Evolutionary conservation across 2,888 invertebrate genomes (phyloP).

Genomic region (Eumacrocentrus americanus): DNA sequence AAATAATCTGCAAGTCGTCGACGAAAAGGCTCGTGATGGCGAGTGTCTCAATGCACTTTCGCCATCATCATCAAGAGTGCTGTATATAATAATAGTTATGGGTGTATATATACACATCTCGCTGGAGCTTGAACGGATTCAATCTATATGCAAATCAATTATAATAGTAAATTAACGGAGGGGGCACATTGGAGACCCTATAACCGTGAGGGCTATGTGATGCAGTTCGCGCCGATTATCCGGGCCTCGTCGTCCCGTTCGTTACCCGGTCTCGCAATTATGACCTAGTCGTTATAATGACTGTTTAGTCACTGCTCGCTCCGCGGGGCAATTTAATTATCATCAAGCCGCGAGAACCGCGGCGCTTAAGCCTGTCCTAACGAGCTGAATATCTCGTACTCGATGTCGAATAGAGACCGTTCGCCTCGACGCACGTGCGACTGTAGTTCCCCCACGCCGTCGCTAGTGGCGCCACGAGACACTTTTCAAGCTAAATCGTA

Average conservation of each 20-base stretch:
- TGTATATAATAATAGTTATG: no score
- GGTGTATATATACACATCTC: constrained; percentile 18
- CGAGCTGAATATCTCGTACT: constrained; percentile 41
- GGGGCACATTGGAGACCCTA: background rate
- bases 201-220: constrained; percentile 2
- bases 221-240: constrained; percentile 46
- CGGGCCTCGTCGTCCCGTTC: constrained; percentile 42
- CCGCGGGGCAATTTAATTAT: constrained; percentile 55
- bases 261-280: constrained; percentile 53
- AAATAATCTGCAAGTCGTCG: no score
- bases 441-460: no score
- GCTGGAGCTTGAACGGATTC: constrained; percentile 52
- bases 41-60: no score
- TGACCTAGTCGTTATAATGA: constrained; percentile 55
- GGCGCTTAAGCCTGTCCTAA: constrained; percentile 32
- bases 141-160: constrained; percentile 59
- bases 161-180: constrained; percentile 55
- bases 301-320: constrained; percentile 54
- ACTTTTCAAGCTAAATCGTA: no score
- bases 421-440: no score
- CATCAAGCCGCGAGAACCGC: constrained; percentile 41
- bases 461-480: no score
- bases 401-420: constrained; percentile 37
- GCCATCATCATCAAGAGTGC: no score
- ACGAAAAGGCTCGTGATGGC: no score